These are phyloP conservation scores for Mechanitis messenoides DNA, from an alignment of 2,888 invertebrate species.

Conservation along the genomic window DNA sequence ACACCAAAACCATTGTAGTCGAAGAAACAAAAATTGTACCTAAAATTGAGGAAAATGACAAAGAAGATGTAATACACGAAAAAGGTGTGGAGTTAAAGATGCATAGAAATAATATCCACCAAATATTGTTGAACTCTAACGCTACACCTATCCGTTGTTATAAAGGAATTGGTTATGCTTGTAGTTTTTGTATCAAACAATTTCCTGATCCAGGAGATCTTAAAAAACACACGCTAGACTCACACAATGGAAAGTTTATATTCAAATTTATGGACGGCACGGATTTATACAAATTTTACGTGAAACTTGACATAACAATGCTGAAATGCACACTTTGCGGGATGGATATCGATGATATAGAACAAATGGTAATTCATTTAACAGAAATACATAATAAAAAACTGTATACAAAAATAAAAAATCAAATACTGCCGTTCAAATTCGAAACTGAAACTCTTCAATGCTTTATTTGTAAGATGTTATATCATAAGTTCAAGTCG, in stretches of 20 bases:
- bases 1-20: conserved; percentile 23
- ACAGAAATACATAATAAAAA: conserved; percentile 31
- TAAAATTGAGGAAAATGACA: conserved; percentile 14
- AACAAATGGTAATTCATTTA: conserved; percentile 36
- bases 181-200: conserved; percentile 44
- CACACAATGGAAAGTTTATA: conserved; percentile 37
- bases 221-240: conserved; percentile 42
- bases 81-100: conserved; percentile 37
- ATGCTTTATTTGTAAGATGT: conserved; percentile 37
- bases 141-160: conserved; percentile 50
- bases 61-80: conserved; percentile 19
- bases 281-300: conserved; percentile 34
- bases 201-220: conserved; percentile 41
- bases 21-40: conserved; percentile 16
- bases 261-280: conserved; percentile 37
- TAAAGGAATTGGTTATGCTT: conserved; percentile 43
- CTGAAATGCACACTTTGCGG: conserved; percentile 38
- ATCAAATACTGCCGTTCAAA: conserved; percentile 47
- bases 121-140: conserved; percentile 45
- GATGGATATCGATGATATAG: conserved; percentile 30
- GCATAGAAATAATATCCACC: conserved; percentile 43
- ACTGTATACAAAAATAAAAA: conserved; percentile 37
- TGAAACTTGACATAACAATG: conserved; percentile 51
- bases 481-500: conserved; percentile 40
- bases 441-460: conserved; percentile 36